These are phyloP conservation scores for Tryphoninae sp. DNA, from an alignment of 2,888 invertebrate genomes.

Conservation along the genomic window DNA sequence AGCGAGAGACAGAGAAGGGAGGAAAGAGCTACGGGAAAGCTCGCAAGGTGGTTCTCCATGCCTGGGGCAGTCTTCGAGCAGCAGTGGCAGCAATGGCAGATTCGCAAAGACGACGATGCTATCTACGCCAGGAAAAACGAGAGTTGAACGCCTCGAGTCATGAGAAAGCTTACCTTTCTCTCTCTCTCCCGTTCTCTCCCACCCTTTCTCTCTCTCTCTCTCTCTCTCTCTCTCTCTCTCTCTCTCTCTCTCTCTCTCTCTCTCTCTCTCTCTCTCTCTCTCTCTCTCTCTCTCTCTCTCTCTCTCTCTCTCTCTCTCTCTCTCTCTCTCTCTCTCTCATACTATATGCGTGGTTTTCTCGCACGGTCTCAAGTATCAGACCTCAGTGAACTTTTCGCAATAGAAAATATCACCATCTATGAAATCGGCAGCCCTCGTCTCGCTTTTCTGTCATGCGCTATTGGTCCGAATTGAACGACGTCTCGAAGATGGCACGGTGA, in stretches of 20 bases:
- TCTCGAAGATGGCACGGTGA: background rate
- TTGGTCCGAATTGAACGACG: slow-evolving; percentile 18
- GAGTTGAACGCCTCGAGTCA: slow-evolving; percentile 31
- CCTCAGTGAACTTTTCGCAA: slow-evolving; percentile 22
- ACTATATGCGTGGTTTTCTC: background rate
- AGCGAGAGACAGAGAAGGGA: background rate
- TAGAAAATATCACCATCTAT: slow-evolving; percentile 30
- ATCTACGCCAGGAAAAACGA: slow-evolving; percentile 19
- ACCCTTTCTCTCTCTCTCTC: background rate
- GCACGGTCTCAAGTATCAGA: background rate
- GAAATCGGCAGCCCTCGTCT: slow-evolving; percentile 16
- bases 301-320: background rate
- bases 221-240: slow-evolving; percentile 1
- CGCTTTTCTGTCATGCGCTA: background rate
- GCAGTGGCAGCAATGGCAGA: slow-evolving; percentile 28
- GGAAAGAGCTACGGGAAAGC: slow-evolving; percentile 10
- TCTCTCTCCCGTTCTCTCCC: background rate
- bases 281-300: background rate
- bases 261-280: slow-evolving; percentile 4
- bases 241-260: background rate
- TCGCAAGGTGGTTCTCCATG: slow-evolving; percentile 30
- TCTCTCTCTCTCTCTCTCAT: background rate
- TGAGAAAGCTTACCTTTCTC: slow-evolving; percentile 10
- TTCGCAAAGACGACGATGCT: slow-evolving; percentile 43
- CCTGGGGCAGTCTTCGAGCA: slow-evolving; percentile 37